phyloP scores from a whole-genome alignment of 2,888 invertebrate genomes.

The Unio delphinus region DNA sequence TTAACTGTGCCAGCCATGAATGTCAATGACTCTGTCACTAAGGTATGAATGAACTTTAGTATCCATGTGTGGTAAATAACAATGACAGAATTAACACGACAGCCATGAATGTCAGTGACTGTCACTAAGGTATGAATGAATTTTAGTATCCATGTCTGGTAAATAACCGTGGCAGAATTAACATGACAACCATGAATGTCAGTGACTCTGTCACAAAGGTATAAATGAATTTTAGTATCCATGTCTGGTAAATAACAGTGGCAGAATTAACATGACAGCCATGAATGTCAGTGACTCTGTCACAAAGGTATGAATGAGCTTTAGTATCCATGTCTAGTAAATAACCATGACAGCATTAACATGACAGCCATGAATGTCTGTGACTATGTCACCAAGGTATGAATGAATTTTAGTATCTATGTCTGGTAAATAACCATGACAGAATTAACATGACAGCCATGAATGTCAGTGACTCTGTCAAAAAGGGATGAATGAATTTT shows the following conservation, averaged over 20 bases:
- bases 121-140: constrained; percentile 82
- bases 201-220: constrained; percentile 96
- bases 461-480: constrained; percentile 98
- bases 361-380: constrained; percentile 98
- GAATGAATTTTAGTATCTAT: constrained; percentile 76
- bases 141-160: constrained; percentile 83
- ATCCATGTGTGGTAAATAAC: constrained; percentile 88
- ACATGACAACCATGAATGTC: constrained; percentile 95
- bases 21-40: constrained; percentile 97
- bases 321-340: constrained; percentile 87
- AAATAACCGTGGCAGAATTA: constrained; percentile 80
- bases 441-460: constrained; percentile 83
- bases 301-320: constrained; percentile 78
- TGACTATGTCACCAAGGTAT: constrained; percentile 91
- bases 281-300: constrained; percentile 99
- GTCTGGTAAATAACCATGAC: constrained; percentile 87
- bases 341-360: constrained; percentile 76
- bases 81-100: constrained; percentile 78
- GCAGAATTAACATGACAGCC: constrained; percentile 80
- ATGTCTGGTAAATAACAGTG: constrained; percentile 92
- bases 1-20: constrained; percentile 97
- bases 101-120: constrained; percentile 99
- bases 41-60: constrained; percentile 69
- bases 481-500: constrained; percentile 76
- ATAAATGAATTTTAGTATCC: constrained; percentile 72